Evolutionary conservation across 1,140 invertebrate species (phyloP).

Genomic region (Sinonovacula constricta): DNA sequence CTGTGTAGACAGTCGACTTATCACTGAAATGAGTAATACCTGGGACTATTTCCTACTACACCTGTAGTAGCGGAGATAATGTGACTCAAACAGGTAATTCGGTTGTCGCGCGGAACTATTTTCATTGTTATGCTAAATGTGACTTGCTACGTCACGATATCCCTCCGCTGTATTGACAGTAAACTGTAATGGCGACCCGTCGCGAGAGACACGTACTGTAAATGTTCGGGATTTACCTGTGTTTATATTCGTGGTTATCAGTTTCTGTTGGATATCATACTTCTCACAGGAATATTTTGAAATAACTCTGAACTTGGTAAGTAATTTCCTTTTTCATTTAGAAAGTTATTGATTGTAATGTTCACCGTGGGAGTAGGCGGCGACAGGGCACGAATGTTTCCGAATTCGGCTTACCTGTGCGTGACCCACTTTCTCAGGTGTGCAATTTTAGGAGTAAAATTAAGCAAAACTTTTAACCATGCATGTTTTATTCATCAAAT

Average conservation of each 20-base stretch:
- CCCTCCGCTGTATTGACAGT: constrained; percentile 51
- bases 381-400: constrained; percentile 29
- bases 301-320: too few species aligned
- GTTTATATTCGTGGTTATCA: constrained; percentile 13
- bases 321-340: too few species aligned
- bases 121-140: constrained; percentile 51
- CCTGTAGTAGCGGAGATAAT: constrained; percentile 53
- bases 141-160: constrained; percentile 43
- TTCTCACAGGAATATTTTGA: too few species aligned
- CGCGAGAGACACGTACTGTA: constrained; percentile 17
- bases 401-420: constrained; percentile 43
- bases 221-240: constrained; percentile 46
- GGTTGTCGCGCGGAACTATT: constrained; percentile 36
- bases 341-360: too few species aligned
- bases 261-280: background rate
- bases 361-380: too few species aligned
- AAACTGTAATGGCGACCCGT: constrained; percentile 48
- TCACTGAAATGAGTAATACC: background rate
- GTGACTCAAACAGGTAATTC: constrained; percentile 26
- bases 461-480: too few species aligned
- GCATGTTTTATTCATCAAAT: too few species aligned
- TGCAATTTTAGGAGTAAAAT: too few species aligned
- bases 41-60: constrained; percentile 52
- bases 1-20: too few species aligned
- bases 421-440: constrained; percentile 40